Evolutionary conservation across 1,140 invertebrate genomes (phyloP), one percentile per base, ranked within the genome.

Genomic region (Zophobas atratus): DNA sequence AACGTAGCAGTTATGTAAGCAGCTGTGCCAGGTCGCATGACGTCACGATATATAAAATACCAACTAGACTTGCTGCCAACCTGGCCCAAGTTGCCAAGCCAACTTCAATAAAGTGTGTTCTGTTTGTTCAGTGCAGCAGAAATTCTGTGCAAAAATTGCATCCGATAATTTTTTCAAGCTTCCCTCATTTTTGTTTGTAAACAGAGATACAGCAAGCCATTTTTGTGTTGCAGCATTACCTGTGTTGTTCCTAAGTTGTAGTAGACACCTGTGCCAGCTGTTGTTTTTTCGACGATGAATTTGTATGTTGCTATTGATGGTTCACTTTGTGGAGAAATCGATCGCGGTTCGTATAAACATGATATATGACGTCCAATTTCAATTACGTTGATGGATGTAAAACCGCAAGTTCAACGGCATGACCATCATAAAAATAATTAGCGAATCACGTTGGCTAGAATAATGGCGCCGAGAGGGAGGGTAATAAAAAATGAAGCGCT

Each of bases 21-120:
- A 84, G 82, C 81, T 84, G 81, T 83, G 82, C 79, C 81, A 79
- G 80, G 81, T 81, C 80, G 79, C 72, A 70, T 83, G 83, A 84
- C 83, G 83, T 83, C 83, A 84, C 60, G 70, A 56, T 70, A 55
- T 56, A 75, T 56, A 55, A 55, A 75, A 55, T 75, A 75, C 43
- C 63, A 46, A 76, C 73, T 75, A 75, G 73, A 60, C 55, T n/a
- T 75, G n/a, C 49, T 55, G 43, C 71, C 41, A 49, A 34, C 36
- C 43, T 72, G 63, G 63, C 36, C 36, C 1, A 55, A 72, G 48
- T 53, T 51, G 70, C 70, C 51, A 72, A 51, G 49, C 49, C 49
- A 51, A 51, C 49, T 51, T 51, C 49, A 2, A 51, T 51, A 51
- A 35, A 33, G 70, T 71, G 6, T 51, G 35, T 49, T 35, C n/a